Percentiles rank a stretch among this genome's conserved stretches.
Evolutionary conservation across 2,797 vertebrate genomes (phyloP).

Genomic region (Molossus alvarezi): DNA sequence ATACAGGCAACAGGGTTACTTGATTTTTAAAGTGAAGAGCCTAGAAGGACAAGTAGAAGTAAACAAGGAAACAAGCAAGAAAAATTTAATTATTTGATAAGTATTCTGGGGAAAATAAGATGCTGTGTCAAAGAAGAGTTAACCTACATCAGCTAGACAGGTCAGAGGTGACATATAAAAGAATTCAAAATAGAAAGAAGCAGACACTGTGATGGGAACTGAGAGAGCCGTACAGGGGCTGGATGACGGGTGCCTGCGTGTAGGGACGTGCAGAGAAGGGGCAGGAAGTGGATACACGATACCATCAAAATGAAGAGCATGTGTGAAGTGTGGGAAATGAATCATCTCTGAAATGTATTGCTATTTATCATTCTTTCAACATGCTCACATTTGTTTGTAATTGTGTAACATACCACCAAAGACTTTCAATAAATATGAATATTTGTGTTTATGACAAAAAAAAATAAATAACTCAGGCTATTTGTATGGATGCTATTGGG

Average conservation of each 20-base stretch:
- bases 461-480: not conserved
- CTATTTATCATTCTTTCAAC: not conserved
- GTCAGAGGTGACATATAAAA: not conserved
- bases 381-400: not conserved
- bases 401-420: not conserved
- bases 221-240: not conserved
- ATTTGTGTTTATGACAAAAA: not conserved
- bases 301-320: not conserved
- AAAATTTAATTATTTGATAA: not conserved
- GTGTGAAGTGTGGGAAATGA: not conserved
- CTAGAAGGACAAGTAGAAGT: not conserved
- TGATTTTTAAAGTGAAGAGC: not conserved
- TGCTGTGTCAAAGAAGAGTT: not conserved
- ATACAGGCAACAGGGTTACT: not conserved
- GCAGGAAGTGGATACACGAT: not conserved
- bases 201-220: rapidly evolving
- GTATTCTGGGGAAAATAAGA: not conserved
- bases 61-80: not conserved
- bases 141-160: not conserved
- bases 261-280: too few relatives aligned
- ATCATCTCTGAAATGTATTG: not conserved
- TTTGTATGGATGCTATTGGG: not conserved
- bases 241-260: not conserved
- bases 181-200: not conserved
- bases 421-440: not conserved